phyloP scores from a whole-genome alignment of 2,888 invertebrate genomes.

The Temnothorax ravouxi region DNA sequence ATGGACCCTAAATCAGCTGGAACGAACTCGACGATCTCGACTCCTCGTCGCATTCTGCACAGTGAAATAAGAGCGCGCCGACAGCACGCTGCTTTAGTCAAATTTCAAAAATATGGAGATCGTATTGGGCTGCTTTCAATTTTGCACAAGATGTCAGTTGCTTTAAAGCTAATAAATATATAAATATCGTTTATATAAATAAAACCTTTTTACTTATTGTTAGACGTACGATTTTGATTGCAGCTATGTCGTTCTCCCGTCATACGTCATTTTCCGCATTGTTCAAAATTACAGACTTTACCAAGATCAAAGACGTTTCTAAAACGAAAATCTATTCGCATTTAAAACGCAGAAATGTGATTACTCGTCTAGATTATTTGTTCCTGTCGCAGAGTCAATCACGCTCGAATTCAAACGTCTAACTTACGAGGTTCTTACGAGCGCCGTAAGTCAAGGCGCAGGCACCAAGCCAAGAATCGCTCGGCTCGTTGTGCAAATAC shows the following conservation, averaged over 20 bases:
- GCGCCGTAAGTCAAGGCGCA: constrained; percentile 60
- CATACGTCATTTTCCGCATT: not conserved
- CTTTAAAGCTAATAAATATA: not conserved
- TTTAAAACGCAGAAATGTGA: constrained; percentile 25
- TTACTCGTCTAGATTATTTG: constrained; percentile 37
- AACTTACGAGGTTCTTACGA: constrained; percentile 68
- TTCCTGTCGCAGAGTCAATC: constrained; percentile 68
- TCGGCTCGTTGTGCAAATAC: constrained; percentile 57
- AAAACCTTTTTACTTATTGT: not conserved
- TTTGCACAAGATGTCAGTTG: not conserved
- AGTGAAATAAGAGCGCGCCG: constrained; percentile 22
- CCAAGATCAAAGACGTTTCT: not conserved
- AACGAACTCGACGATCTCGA: constrained; percentile 52
- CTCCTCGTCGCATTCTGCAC: constrained; percentile 9
- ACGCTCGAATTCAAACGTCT: constrained; percentile 61
- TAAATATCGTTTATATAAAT: not conserved
- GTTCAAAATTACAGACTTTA: not conserved
- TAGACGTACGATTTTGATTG: not conserved
- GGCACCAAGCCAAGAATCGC: constrained; percentile 77
- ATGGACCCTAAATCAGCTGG: constrained; percentile 65
- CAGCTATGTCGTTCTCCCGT: not conserved
- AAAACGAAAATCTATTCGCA: not conserved
- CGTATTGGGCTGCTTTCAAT: not conserved
- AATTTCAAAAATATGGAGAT: constrained; percentile 26
- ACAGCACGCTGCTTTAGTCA: constrained; percentile 22